phyloP scores from a whole-genome alignment of 1,140 invertebrate genomes.

The Cyrtorhinus lividipennis region DNA sequence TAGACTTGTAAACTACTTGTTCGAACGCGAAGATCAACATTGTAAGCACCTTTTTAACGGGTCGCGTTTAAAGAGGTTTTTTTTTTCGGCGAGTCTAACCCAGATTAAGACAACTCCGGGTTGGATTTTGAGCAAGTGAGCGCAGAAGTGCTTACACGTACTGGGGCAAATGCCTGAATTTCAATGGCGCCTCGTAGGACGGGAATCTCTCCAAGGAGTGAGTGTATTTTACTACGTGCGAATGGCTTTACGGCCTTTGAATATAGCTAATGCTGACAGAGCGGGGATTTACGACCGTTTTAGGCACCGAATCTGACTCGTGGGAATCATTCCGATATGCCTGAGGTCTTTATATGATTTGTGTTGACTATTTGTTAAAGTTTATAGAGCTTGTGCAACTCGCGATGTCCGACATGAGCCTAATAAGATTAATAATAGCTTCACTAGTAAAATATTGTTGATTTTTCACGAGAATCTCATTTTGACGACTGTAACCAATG shows the following conservation, averaged over 20 bases:
- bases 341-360: no score
- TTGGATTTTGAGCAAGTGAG: not conserved
- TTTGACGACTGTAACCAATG: no score
- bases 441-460: no score
- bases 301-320: no score
- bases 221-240: not conserved
- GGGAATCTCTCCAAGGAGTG: not conserved
- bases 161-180: not conserved
- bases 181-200: not conserved
- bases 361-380: no score
- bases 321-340: no score
- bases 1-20: no score
- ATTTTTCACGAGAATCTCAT: no score
- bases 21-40: not conserved
- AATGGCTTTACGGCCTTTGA: not conserved
- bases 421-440: no score
- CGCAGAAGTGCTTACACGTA: not conserved
- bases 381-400: no score
- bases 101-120: not conserved
- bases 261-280: not conserved
- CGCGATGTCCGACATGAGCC: no score
- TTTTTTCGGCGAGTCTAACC: not conserved
- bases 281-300: not conserved
- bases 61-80: not conserved
- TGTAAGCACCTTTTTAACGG: not conserved